phyloP scores from a whole-genome alignment of 2,797 vertebrate species.

The Percopsis omiscomaycus region DNA sequence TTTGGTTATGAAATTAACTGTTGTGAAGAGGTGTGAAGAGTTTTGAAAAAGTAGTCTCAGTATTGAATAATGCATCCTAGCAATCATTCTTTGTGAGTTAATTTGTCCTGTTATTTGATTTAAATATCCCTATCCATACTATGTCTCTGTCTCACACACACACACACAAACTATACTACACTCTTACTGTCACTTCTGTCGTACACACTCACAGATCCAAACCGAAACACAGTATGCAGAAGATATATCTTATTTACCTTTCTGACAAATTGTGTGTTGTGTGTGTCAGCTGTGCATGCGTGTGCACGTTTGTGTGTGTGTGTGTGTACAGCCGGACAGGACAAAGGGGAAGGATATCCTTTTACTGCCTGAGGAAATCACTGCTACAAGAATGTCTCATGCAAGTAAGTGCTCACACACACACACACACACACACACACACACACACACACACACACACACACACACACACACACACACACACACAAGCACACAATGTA shows the following conservation, averaged over 20 bases:
- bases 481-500: not conserved
- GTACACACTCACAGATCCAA: no score
- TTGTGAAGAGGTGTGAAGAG: no score
- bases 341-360: constrained; percentile 70
- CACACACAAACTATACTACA: no score
- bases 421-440: constrained; percentile 32
- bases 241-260: not conserved
- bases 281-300: constrained; percentile 13
- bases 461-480: constrained; percentile 3
- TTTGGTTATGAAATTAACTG: no score
- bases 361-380: constrained; percentile 70
- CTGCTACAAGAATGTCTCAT: constrained; percentile 67
- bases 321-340: constrained; percentile 54
- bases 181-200: no score
- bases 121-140: no score
- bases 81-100: no score
- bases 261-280: constrained; percentile 13
- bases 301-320: constrained; percentile 33
- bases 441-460: constrained; percentile 27
- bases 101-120: no score
- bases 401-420: constrained; percentile 38
- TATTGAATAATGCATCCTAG: no score
- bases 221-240: not conserved
- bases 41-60: no score
- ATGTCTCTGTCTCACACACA: no score